Conservation (phyloP, 2,797 vertebrate species). For the Diplodus sargus region DNA sequence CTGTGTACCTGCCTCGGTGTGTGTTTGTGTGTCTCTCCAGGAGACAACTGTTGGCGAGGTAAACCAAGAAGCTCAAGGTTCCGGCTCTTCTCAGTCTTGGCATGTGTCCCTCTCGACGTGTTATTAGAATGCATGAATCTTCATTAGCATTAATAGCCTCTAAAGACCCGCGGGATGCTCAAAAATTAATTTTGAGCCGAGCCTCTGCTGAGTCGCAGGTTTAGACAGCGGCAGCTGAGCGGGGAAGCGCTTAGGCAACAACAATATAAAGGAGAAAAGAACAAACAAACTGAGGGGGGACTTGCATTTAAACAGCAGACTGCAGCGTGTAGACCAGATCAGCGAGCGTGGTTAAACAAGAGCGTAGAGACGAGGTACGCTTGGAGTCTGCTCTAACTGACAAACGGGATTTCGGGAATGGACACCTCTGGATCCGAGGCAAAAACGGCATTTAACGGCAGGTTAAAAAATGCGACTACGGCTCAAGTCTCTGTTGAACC, state of each 20-base stretch:
- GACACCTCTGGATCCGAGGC: background rate
- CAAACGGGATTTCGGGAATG: conserved; percentile 1
- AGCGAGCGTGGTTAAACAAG: conserved; percentile 8
- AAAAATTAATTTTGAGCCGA: conserved; percentile 58
- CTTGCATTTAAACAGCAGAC: conserved; percentile 1
- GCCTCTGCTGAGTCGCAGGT: conserved; percentile 48
- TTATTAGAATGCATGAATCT: conserved; percentile 75
- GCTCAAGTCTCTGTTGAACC: too few relatives aligned
- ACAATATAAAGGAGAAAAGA: background rate
- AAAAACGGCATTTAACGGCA: background rate
- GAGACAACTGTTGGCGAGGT: background rate
- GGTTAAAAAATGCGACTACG: too few relatives aligned
- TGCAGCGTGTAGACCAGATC: conserved; percentile 21
- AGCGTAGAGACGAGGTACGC: conserved; percentile 11
- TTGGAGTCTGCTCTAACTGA: conserved; percentile 2
- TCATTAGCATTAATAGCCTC: conserved; percentile 76
- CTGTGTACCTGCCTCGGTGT: conserved; percentile 3
- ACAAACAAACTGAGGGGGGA: background rate
- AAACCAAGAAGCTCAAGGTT: conserved; percentile 25
- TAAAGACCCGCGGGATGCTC: conserved; percentile 70
- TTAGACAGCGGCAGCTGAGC: conserved; percentile 13
- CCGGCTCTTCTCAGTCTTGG: conserved; percentile 48
- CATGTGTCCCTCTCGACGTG: conserved; percentile 46
- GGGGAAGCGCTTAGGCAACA: conserved; percentile 7
- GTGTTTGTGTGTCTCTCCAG: background rate